Evolutionary conservation across 2,888 invertebrate genomes (phyloP).

Genomic region (Mellilla xanthometata): DNA sequence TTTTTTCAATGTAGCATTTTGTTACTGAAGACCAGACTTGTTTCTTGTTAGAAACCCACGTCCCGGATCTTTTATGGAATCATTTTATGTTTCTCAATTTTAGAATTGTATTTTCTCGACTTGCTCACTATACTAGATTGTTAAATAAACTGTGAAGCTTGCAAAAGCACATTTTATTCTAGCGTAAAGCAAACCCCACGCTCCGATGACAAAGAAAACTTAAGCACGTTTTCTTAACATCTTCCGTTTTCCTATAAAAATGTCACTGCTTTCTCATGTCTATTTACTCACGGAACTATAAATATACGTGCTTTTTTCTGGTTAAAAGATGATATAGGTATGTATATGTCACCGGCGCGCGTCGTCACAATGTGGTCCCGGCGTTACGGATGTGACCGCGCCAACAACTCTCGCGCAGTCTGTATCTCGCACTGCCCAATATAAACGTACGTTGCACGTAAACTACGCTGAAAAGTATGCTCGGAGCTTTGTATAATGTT

Average conservation of each 20-base stretch:
- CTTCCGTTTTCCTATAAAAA: conserved; percentile 16
- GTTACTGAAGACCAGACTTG: no score
- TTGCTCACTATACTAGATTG: no score
- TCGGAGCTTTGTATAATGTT: conserved; percentile 39
- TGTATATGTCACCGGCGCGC: conserved; percentile 47
- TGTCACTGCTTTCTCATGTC: background rate
- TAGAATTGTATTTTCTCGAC: no score
- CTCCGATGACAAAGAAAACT: conserved; percentile 1
- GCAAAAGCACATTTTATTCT: background rate
- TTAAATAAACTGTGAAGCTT: no score
- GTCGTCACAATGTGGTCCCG: conserved; percentile 45
- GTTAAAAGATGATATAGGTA: conserved; percentile 37
- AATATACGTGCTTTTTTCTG: conserved; percentile 18
- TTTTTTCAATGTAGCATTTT: no score
- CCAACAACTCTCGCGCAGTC: conserved; percentile 66
- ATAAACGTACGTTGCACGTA: conserved; percentile 71
- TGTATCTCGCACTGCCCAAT: conserved; percentile 63
- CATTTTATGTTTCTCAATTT: no score
- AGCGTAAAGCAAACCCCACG: background rate
- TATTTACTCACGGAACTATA: conserved; percentile 12
- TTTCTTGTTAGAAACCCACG: no score
- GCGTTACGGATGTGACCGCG: conserved; percentile 50
- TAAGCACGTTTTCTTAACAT: conserved; percentile 9
- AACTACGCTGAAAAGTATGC: conserved; percentile 60
- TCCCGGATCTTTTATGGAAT: no score